A percentile compares a stretch with the other conserved stretches of the same genome.
These are phyloP conservation scores for Drosophila parabipectinata DNA, from an alignment of 1,140 invertebrate species.

Conservation along the genomic window DNA sequence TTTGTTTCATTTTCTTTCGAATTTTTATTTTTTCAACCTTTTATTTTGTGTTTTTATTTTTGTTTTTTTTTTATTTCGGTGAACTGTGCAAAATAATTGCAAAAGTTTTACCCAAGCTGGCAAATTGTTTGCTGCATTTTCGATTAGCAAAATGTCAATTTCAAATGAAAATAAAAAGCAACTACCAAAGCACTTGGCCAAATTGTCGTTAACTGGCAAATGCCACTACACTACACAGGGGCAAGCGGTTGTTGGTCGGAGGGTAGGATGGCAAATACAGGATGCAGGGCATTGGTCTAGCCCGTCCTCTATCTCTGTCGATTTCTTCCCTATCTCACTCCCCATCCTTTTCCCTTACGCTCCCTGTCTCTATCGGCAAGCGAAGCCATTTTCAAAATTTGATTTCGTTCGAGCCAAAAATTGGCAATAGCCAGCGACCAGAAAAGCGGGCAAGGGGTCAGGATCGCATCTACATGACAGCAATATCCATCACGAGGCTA, in stretches of 20 bases:
- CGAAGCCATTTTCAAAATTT: slow-evolving; percentile 76
- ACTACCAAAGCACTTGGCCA: slow-evolving; percentile 57
- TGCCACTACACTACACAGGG: slow-evolving; percentile 33
- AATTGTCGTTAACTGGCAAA: slow-evolving; percentile 63
- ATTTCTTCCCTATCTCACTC: neutral
- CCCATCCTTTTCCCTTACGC: neutral
- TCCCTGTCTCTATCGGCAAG: slow-evolving; percentile 25
- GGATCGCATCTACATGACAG: slow-evolving; percentile 64
- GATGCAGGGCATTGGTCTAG: slow-evolving; percentile 14
- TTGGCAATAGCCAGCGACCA: slow-evolving; percentile 65
- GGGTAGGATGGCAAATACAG: slow-evolving; percentile 24
- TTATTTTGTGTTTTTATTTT: slow-evolving; percentile 16
- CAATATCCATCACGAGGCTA: slow-evolving; percentile 77
- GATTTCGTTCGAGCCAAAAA: slow-evolving; percentile 69
- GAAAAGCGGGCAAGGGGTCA: slow-evolving; percentile 14
- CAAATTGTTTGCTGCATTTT: slow-evolving; percentile 81
- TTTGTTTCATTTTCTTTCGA: neutral
- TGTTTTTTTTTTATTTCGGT: slow-evolving; percentile 32
- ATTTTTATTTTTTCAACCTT: slow-evolving; percentile 17
- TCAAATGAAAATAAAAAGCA: slow-evolving; percentile 68
- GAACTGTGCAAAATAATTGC: slow-evolving; percentile 73
- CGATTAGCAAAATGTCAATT: slow-evolving; percentile 82
- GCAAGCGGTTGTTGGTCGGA: neutral
- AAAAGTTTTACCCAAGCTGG: slow-evolving; percentile 68
- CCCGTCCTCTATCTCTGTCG: neutral